These are phyloP conservation scores for Monomorium pharaonis DNA, from an alignment of 1,140 invertebrate genomes.

Conservation along the genomic window DNA sequence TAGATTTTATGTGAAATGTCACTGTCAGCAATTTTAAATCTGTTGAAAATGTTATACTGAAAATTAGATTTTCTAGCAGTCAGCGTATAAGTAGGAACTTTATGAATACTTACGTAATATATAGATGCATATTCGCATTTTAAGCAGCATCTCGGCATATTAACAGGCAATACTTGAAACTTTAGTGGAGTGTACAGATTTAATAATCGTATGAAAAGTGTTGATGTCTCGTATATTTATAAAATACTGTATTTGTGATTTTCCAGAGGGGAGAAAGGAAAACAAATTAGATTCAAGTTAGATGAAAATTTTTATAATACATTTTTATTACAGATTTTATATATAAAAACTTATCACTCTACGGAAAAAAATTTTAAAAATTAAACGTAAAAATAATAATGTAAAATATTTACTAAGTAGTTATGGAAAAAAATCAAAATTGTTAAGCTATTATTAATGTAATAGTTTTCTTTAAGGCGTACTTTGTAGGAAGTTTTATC, in stretches of 20 bases:
- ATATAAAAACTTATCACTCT: not conserved
- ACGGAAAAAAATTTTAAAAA: not conserved
- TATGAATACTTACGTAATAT: not conserved
- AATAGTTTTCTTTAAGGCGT: not conserved
- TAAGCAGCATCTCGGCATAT: slow-evolving; percentile 11
- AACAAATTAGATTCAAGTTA: not conserved
- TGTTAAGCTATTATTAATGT: not conserved
- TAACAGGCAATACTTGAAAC: slow-evolving; percentile 35
- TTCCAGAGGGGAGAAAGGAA: not conserved
- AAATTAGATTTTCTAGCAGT: slow-evolving; percentile 9
- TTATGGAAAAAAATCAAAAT: not conserved
- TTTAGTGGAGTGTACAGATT: slow-evolving; percentile 20
- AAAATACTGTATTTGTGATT: not conserved
- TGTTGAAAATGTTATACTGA: not conserved
- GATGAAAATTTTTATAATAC: not conserved
- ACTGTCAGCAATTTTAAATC: not conserved
- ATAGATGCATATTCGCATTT: slow-evolving; percentile 6
- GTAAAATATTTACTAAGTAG: not conserved
- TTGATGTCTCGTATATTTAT: not conserved
- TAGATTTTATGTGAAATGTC: not conserved
- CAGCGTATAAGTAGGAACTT: not conserved
- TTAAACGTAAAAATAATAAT: not conserved
- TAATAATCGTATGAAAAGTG: slow-evolving; percentile 22
- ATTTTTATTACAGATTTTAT: not conserved
- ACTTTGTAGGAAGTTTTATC: not conserved